These are phyloP conservation scores for Okamejei kenojei DNA, from an alignment of 2,797 vertebrate species.

Conservation along the genomic window DNA sequence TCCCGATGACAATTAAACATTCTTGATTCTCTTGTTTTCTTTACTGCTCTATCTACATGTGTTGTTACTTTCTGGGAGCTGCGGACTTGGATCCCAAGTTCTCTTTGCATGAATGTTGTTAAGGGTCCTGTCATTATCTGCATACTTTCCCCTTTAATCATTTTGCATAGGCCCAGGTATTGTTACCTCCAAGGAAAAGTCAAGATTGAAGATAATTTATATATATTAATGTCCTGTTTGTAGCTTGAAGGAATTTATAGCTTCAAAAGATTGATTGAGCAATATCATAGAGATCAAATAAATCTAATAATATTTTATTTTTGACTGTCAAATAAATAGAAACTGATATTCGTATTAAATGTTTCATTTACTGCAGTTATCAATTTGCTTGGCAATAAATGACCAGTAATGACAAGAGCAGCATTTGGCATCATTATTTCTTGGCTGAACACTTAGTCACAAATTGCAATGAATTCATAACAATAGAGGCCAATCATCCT, in stretches of 20 bases:
- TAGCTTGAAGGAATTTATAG: neutral
- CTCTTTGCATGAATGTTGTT: too few relatives aligned
- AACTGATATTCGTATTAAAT: neutral
- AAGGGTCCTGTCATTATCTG: too few relatives aligned
- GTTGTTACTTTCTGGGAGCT: too few relatives aligned
- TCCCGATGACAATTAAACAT: too few relatives aligned
- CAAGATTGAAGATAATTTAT: neutral
- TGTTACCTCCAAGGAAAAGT: too few relatives aligned
- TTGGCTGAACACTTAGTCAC: neutral
- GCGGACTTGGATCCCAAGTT: too few relatives aligned
- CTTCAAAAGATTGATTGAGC: constrained; percentile 1
- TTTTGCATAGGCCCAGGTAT: too few relatives aligned
- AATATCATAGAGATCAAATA: neutral
- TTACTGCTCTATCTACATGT: too few relatives aligned
- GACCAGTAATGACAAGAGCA: neutral
- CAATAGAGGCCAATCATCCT: neutral
- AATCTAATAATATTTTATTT: neutral
- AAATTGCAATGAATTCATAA: neutral
- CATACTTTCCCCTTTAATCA: too few relatives aligned
- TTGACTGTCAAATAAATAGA: neutral
- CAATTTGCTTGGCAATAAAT: neutral
- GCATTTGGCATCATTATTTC: neutral
- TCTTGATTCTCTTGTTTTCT: too few relatives aligned
- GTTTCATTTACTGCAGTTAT: neutral
- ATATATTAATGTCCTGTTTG: neutral